Evolutionary conservation across 2,113 vertebrate species (phyloP), one percentile per base, ranked within the genome.

Genomic region (Romanogobio albipinnatus): DNA sequence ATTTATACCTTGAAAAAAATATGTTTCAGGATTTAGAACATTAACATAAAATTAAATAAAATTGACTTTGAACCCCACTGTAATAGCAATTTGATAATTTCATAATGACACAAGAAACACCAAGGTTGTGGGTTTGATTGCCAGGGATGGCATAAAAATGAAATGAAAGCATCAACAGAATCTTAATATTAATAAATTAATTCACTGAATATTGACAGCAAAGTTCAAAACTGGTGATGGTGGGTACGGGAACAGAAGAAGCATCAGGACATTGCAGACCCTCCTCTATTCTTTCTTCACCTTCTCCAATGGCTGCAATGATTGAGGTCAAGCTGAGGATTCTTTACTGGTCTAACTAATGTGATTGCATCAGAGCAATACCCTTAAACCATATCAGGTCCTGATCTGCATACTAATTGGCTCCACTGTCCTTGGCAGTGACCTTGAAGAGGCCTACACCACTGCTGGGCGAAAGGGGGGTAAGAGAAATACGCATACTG

Each of bases 391-490:
- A 95, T 91, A 92, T 88, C 90, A 93, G 93, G 81, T 84, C 94
- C 94, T 96, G 96, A 97, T 97, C 96, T 98, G 97, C 97, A 97
- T 97, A 95, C 96, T 97, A 96, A 97, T 96, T 96, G 95, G 94
- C 94, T 95, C 90, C 88, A 92, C 89, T 91, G 95, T 96, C 96
- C 96, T 98, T 97, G 95, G 89, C 87, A 90, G 90, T 96, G 96
- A 97, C 96, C 96, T 97, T 95, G 93, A 90, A 90, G 87, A 92
- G 95, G 91, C 91, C 95, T 94, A 95, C 94, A 91, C 92, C 93
- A 95, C 91, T 90, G 95, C 94, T 93, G 49, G 82, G 77, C 64
- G 81, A 76, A 39, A 56, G 66, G 53, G 49, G 80, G 76, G 51
- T 56, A 8, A 71, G 85, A 95, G 95, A 95, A 96, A 97, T 95